Evolutionary conservation across 2,113 vertebrate genomes (phyloP).

Genomic region (Rhea americana): DNA sequence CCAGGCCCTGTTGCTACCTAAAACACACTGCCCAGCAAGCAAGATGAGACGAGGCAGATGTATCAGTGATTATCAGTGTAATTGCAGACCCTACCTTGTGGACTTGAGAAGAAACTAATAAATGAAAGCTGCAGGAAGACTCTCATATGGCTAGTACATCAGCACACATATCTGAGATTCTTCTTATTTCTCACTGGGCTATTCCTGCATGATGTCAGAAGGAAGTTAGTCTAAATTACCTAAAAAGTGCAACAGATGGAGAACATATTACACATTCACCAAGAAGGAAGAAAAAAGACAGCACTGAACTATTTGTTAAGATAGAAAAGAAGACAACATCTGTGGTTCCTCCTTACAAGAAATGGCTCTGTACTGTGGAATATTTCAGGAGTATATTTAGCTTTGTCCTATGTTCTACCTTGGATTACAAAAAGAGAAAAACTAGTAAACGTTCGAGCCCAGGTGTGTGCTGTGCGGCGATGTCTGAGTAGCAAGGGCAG

Average conservation of each 20-base stretch:
- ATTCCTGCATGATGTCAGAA: not conserved
- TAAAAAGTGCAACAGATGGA: not conserved
- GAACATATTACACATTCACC: not conserved
- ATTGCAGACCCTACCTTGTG: not conserved
- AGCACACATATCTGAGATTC: not conserved
- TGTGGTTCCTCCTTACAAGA: not conserved
- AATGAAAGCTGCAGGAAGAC: not conserved
- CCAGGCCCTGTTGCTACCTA: not conserved
- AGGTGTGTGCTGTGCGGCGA: not conserved
- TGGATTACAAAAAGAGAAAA: not conserved
- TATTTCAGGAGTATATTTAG: not conserved
- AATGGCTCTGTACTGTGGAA: not conserved
- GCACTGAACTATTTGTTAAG: not conserved
- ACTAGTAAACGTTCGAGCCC: not conserved
- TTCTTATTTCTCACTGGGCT: not conserved
- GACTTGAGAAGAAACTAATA: not conserved
- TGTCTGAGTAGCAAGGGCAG: too few relatives aligned
- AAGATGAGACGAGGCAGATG: not conserved
- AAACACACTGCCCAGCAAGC: not conserved
- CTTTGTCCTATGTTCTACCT: not conserved
- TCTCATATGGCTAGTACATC: not conserved
- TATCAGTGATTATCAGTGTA: not conserved
- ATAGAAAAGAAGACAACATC: not conserved
- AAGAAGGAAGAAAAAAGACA: not conserved
- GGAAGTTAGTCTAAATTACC: not conserved